These are phyloP conservation scores for Hirudinaria manillensis DNA, from an alignment of 2,888 invertebrate species.

Conservation along the genomic window DNA sequence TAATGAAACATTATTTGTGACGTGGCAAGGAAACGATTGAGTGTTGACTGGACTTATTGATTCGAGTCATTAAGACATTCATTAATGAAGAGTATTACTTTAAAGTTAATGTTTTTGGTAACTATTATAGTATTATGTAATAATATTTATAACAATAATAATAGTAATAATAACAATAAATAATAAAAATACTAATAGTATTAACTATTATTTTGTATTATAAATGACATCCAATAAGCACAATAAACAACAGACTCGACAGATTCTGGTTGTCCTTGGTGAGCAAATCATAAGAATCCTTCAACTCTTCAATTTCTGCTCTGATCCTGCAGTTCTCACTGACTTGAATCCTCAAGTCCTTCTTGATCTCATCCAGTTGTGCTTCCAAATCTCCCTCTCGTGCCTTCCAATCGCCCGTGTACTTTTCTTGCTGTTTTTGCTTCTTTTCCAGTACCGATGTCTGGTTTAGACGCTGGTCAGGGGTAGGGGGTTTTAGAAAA, in stretches of 20 bases:
- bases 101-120: too few species aligned
- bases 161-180: too few species aligned
- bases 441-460: constrained; percentile 51
- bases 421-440: constrained; percentile 99
- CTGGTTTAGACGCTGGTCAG: constrained; percentile 31
- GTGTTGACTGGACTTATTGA: too few species aligned
- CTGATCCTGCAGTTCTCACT: constrained; percentile 4
- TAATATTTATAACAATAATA: too few species aligned
- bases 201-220: too few species aligned
- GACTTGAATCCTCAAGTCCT: not conserved
- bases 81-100: too few species aligned
- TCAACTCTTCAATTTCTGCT: constrained; percentile 2
- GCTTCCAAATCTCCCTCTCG: constrained; percentile 75
- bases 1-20: too few species aligned
- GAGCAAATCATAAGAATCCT: not conserved
- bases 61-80: too few species aligned
- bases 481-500: not conserved
- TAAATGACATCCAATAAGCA: too few species aligned
- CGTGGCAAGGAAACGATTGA: too few species aligned
- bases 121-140: too few species aligned
- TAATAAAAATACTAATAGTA: too few species aligned
- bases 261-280: constrained; percentile 10
- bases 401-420: constrained; percentile 99
- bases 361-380: not conserved
- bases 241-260: not conserved